Evolutionary conservation across 2,113 vertebrate genomes (phyloP), one percentile per base, ranked within the genome.

Genomic region (Pygoscelis antarcticus): DNA sequence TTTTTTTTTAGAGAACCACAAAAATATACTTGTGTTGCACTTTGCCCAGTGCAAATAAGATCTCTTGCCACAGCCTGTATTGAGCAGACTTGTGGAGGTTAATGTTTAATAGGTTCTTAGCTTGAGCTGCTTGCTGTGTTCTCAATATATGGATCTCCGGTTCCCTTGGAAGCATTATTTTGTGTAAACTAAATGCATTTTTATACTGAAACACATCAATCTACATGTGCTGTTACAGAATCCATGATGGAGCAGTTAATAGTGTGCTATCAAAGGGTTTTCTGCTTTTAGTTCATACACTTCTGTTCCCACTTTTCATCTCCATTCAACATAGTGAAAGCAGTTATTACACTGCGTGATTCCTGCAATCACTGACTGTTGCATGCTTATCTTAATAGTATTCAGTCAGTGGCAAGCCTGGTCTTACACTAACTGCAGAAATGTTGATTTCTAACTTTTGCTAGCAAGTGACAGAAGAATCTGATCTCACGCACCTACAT

Each of bases 41-140:
- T 84, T 62, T 70, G 36, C 30, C 46, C 54, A 61, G 36, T 32
- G 74, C 70, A 92, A 74, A 89, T 78, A 80, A 60, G 51, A 75
- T 49, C 54, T 90, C 36, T 95, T 92, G 46, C 40, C 71, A 65
- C 52, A 83, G 49, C 46, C 78, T 81, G 13, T 58, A 47, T 15
- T 55, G 68, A 68, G 69, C 30, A 70, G 76, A 74, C 30, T 65
- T 54, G 40, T 40, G 27, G 54, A 95, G 30, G 84, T 96, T 97
- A 89, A 95, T 86, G 42, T 90, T 95, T 78, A 96, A 91, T n/a
- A 57, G 66, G 21, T 80, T 77, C 58, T 27, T 86, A n/a, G 40
- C 42, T 83, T 55, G 60, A 76, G 36, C 76, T 92, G 47, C 47
- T 81, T 70, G 29, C 51, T 80, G 8, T 66, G 36, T 89, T 90